Base-by-base conservation (phyloP, 2,888 invertebrate species). In the Cerastoderma edule region DNA sequence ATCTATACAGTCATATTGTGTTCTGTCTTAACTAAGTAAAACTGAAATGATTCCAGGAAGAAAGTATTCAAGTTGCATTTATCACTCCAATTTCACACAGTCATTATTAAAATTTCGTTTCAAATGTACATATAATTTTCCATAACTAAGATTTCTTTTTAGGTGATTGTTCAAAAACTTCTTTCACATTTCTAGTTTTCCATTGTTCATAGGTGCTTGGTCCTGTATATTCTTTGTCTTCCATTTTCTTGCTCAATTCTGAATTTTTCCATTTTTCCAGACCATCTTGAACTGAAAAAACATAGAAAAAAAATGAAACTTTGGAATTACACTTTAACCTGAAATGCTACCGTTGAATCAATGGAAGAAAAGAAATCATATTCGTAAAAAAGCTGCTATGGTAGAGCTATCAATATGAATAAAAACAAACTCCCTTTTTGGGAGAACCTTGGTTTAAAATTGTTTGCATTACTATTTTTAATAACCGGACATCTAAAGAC, bases 211-310 rank as follows among this genome's bases (percentile, higher is more conserved):
- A 57, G 6, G 57, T 57, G 13, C 33, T 57, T 28, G 32, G 16
- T 33, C 22, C 53, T 24, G 53, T 2, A 19, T 19, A 57, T 1
- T 32, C 32, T 0, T 16, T 27, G 1, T 57, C 57, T 57, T 57
- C 57, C 19, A 24, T 28, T 32, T 32, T 28, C 8, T 57, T 57
- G 1, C 24, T 28, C 8, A 6, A 6, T 32, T 57, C 57, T 57
- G 33, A 57, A 32, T 57, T 57, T 28, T 32, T 57, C 33, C 32
- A 32, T 32, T 57, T 30, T 57, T 57, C 32, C 33, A 57, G 33
- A 13, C 8, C 33, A 32, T 57, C 57, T 57, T 57, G 32, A n/a
- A 57, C 57, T 57, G 57, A 30, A 57, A 57, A 32, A 32, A 33
- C n/a, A n/a, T 32, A 57, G 57, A 57, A 32, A 57, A 32, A 57